A percentile compares a stretch with the other conserved stretches of the same genome.
Evolutionary conservation across 2,113 vertebrate species (phyloP).

Genomic region (Zapornia atra): DNA sequence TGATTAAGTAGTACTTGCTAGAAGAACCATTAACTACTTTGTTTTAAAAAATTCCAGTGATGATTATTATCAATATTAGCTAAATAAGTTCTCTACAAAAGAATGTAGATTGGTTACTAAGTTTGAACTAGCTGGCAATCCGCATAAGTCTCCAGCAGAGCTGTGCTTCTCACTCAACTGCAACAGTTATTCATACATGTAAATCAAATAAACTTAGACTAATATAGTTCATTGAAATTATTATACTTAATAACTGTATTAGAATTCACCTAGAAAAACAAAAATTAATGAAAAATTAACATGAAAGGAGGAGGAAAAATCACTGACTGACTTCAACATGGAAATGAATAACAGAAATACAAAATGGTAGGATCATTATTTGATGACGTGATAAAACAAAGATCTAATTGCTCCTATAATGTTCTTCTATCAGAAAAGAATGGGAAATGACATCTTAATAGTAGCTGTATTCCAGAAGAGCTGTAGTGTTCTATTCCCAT

Average conservation of each 20-base stretch:
- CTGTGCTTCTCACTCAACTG: neutral
- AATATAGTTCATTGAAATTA: neutral
- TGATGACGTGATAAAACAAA: slow-evolving; percentile 33
- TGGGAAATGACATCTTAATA: neutral
- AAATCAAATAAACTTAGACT: neutral
- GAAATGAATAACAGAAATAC: slow-evolving; percentile 39
- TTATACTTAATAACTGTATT: neutral
- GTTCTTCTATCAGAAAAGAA: neutral
- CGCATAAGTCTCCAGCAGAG: neutral
- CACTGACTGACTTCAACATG: neutral
- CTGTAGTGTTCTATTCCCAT: neutral
- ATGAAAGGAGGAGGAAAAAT: neutral
- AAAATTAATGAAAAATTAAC: slow-evolving; percentile 21
- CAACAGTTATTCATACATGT: neutral
- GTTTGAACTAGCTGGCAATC: neutral
- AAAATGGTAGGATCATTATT: slow-evolving; percentile 3
- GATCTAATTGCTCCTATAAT: neutral
- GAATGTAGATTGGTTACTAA: neutral
- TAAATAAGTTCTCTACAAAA: neutral
- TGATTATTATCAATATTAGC: neutral
- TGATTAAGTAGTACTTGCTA: neutral
- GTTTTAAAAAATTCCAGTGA: fast-evolving
- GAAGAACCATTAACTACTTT: neutral
- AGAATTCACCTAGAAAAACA: neutral
- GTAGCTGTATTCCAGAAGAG: neutral